Percentiles rank a stretch among this genome's conserved stretches.
Evolutionary conservation across 2,888 invertebrate genomes (phyloP).

Genomic region (Drosophila pseudotalamancana): DNA sequence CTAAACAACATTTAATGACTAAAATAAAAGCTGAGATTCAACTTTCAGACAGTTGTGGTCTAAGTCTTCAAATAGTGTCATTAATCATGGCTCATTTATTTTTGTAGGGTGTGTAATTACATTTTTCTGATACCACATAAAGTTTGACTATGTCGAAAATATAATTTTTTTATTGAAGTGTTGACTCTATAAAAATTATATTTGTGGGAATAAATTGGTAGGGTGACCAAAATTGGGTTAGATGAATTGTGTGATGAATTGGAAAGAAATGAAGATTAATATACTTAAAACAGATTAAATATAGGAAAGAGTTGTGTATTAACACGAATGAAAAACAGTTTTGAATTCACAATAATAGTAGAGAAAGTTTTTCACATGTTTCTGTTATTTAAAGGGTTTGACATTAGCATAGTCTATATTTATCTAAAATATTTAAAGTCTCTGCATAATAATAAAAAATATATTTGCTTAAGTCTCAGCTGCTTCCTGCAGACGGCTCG

Average conservation of each 20-base stretch:
- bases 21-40: neutral
- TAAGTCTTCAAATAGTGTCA: neutral
- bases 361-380: neutral
- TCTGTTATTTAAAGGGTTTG: neutral
- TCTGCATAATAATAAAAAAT: constrained; percentile 5
- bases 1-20: neutral
- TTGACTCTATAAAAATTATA: too few species aligned
- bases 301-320: too few species aligned
- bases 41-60: neutral
- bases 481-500: constrained; percentile 7
- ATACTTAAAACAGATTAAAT: too few species aligned
- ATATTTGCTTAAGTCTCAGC: neutral
- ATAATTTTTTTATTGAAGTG: too few species aligned
- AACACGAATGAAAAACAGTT: too few species aligned
- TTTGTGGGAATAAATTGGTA: too few species aligned
- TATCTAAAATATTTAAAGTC: neutral
- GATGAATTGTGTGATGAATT: too few species aligned
- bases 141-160: too few species aligned
- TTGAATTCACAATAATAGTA: too few species aligned
- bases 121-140: too few species aligned
- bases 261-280: too few species aligned
- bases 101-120: constrained; percentile 7
- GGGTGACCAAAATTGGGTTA: too few species aligned
- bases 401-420: neutral
- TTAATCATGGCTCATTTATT: constrained; percentile 7